Conservation (phyloP, 2,113 vertebrate species). For the Carassius auratus region DNA sequence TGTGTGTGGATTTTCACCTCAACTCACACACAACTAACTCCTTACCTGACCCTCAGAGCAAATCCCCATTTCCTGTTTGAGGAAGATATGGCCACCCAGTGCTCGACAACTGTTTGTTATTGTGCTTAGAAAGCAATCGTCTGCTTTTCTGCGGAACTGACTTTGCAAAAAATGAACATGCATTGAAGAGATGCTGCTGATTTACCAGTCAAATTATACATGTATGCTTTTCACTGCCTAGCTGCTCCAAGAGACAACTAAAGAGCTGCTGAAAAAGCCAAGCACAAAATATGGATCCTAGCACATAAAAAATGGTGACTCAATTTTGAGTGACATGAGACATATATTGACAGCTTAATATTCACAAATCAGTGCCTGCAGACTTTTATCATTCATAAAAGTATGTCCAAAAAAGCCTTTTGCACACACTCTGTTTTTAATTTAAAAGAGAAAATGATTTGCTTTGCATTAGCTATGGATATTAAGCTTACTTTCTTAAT, state of each 20-base stretch:
- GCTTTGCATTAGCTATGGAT: not conserved
- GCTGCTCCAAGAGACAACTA: not conserved
- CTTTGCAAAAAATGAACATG: not conserved
- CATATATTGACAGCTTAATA: not conserved
- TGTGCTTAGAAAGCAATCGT: constrained; percentile 56
- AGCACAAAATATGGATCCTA: not conserved
- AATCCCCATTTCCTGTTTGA: constrained; percentile 28
- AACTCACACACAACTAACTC: not conserved
- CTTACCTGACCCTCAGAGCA: not conserved
- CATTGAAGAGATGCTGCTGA: not conserved
- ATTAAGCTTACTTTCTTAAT: not conserved
- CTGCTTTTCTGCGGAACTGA: not conserved
- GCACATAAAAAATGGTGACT: not conserved
- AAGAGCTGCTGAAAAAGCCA: not conserved
- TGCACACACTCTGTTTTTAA: too few species aligned
- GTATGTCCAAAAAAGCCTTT: not conserved
- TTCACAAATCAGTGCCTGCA: not conserved
- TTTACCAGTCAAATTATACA: not conserved
- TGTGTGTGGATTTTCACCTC: constrained; percentile 9
- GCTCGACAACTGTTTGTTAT: constrained; percentile 54
- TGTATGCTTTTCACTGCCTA: not conserved
- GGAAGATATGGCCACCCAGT: constrained; percentile 54
- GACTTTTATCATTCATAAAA: not conserved
- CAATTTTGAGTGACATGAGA: not conserved
- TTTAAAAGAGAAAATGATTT: not conserved